Evolutionary conservation across 2,113 vertebrate species (phyloP).

Genomic region (Gasterosteus aculeatus): DNA sequence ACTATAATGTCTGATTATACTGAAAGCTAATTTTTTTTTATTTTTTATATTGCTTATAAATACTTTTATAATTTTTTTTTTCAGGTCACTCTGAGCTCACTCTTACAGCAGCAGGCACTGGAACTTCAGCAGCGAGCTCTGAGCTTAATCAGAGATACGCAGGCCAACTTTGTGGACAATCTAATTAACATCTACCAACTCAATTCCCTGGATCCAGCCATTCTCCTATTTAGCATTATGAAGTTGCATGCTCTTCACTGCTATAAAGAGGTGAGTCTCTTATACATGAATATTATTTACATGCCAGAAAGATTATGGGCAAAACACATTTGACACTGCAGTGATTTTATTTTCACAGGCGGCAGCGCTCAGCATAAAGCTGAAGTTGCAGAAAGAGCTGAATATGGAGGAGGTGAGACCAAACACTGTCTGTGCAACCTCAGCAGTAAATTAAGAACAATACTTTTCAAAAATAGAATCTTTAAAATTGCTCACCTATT

Average conservation of each 20-base stretch:
- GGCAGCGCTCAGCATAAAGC: constrained; percentile 78
- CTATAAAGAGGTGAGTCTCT: constrained; percentile 74
- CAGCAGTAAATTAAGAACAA: neutral
- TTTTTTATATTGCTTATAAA: neutral
- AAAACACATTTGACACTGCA: neutral
- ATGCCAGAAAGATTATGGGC: neutral
- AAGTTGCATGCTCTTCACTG: constrained; percentile 57
- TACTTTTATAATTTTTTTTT: neutral
- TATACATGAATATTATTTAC: neutral
- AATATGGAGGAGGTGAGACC: constrained; percentile 86
- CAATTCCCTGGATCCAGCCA: constrained; percentile 58
- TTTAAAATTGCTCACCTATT: neutral
- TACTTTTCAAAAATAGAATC: neutral
- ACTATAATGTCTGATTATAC: too few relatives aligned
- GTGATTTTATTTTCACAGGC: constrained; percentile 75
- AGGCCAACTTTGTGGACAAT: constrained; percentile 60
- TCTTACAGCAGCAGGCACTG: constrained; percentile 46
- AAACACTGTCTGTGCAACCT: neutral
- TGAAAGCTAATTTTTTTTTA: neutral
- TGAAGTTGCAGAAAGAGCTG: constrained; percentile 84
- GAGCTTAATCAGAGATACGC: constrained; percentile 62
- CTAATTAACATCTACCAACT: constrained; percentile 78
- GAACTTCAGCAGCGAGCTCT: constrained; percentile 73
- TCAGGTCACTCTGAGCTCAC: constrained; percentile 62
- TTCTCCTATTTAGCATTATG: constrained; percentile 59